Evolutionary conservation across 2,797 vertebrate genomes (phyloP).

Genomic region (Percopsis omiscomaycus): DNA sequence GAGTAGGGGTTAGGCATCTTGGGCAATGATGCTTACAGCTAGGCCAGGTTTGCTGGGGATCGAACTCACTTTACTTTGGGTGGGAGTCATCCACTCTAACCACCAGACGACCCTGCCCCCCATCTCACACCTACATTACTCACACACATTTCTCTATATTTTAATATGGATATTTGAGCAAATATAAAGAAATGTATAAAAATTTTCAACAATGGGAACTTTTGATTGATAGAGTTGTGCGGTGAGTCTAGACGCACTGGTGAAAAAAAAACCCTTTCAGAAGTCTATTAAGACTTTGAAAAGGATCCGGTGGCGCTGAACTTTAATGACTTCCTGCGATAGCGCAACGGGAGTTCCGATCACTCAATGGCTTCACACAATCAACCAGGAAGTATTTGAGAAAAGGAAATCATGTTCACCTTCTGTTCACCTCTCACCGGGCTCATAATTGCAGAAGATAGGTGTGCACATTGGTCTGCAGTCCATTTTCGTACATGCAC

Average conservation of each 20-base stretch:
- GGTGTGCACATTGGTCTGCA: conserved; percentile 59
- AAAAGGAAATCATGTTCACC: conserved; percentile 78
- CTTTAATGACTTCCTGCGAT: conserved; percentile 51
- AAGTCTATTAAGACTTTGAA: conserved; percentile 27
- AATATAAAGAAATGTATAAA: no score
- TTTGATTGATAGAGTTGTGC: background rate
- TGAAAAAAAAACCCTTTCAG: conserved; percentile 16
- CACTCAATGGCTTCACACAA: conserved; percentile 37
- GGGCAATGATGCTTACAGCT: no score
- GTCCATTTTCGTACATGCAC: conserved; percentile 71
- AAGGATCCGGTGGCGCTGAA: conserved; percentile 28
- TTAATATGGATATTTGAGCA: no score
- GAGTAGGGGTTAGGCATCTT: background rate
- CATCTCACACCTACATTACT: no score
- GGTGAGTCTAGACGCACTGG: background rate
- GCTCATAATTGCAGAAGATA: conserved; percentile 77
- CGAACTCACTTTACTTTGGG: no score
- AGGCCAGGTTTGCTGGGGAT: no score
- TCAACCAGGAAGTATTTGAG: conserved; percentile 53
- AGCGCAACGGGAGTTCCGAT: conserved; percentile 44
- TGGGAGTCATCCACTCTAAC: no score
- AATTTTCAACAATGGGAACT: background rate
- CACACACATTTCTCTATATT: no score
- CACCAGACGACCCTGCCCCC: no score
- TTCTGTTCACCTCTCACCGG: conserved; percentile 70